Evolutionary conservation across 2,888 invertebrate species (phyloP), one percentile per base, ranked within the genome.

Genomic region (Hetaerina titia): DNA sequence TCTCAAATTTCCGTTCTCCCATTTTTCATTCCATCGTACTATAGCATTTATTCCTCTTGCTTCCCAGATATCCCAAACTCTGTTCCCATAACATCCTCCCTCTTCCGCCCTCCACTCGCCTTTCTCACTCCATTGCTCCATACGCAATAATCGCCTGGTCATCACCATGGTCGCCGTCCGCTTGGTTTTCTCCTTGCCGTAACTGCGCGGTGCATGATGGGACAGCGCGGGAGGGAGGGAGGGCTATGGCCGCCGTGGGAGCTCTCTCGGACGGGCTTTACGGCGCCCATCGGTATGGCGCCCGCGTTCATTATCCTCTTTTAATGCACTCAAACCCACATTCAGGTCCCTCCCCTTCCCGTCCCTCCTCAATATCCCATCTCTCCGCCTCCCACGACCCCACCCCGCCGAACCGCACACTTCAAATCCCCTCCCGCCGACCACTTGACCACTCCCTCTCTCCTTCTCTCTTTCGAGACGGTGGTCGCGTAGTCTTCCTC

Each of bases 121-220:
- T 69, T 13, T n/a, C 69, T 69, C 69, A 22, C 69, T n/a, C n/a
- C n/a, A 69, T 69, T 69, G 88, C 22, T n/a, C 31, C 90, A 31
- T 19, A 11, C 63, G 90, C 90, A 90, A 90, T 90, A 90, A 90
- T 90, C 90, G 90, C 63, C 60, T 64, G 90, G 90, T 64, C 90
- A 90, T 90, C 90, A 90, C 90, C 88, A 45, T 22, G 69, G 69
- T 45, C 88, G 45, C 45, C 64, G 19, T 25, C 63, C 90, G n/a
- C 90, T 90, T 19, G 81, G 13, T 88, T 19, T 64, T 63, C 90
- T 64, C 64, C 90, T 64, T 58, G 89, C 64, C 45, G 63, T 90
- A 64, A 90, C 90, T 60, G 90, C 90, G 25, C 90, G 31, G 56
- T 22, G 69, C 22, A 22, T 31, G 56, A 17, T 45, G 88, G 88